Percentiles rank a stretch among this genome's conserved stretches.
Conservation (phyloP, 2,888 invertebrate genomes). For the Limnephilus auricula region DNA sequence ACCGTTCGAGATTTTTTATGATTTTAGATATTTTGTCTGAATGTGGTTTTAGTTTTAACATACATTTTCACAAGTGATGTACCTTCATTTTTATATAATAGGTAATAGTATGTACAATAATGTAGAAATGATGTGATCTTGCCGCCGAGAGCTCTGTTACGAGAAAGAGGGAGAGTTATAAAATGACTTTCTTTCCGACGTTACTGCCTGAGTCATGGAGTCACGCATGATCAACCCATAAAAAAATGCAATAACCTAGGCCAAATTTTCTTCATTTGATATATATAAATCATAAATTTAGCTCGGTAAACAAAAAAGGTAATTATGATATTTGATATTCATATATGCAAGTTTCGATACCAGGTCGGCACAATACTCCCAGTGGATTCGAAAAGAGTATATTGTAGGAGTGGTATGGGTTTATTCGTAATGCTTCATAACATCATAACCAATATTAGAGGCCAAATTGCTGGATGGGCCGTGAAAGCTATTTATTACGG, state of each 20-base stretch:
- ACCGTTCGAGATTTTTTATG: not conserved
- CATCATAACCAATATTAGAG: slow-evolving; percentile 38
- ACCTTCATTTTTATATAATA: no score
- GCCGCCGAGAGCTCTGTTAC: not conserved
- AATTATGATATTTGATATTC: slow-evolving; percentile 30
- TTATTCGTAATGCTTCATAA: slow-evolving; percentile 25
- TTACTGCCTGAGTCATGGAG: not conserved
- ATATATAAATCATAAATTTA: not conserved
- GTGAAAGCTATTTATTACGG: slow-evolving; percentile 58
- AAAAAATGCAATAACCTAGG: not conserved
- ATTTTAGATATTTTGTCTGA: not conserved
- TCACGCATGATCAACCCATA: not conserved
- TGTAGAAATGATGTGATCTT: not conserved
- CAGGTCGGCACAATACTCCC: not conserved
- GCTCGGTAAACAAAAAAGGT: slow-evolving; percentile 14
- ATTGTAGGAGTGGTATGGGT: slow-evolving; percentile 12
- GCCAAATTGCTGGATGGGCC: slow-evolving; percentile 58
- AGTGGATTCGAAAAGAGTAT: not conserved
- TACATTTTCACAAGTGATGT: no score
- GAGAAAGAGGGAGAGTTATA: not conserved
- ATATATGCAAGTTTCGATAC: not conserved
- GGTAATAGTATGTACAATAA: not conserved
- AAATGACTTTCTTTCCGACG: not conserved
- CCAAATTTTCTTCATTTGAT: not conserved
- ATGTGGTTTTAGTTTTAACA: not conserved